Evolutionary conservation across 2,888 invertebrate species (phyloP).

Genomic region (Acrobasis suavella): DNA sequence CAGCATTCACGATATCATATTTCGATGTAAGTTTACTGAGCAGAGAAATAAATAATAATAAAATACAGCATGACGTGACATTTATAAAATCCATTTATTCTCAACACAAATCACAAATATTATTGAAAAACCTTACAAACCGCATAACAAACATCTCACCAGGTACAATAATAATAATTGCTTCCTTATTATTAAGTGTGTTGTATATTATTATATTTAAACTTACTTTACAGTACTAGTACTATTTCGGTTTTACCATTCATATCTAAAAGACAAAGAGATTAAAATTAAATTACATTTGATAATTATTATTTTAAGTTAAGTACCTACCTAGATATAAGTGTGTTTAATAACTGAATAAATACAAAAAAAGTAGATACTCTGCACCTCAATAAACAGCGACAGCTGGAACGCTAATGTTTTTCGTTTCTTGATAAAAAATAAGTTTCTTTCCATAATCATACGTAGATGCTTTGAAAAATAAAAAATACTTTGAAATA

Average conservation of each 20-base stretch:
- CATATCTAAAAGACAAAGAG: not conserved
- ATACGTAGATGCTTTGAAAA: too few relatives aligned
- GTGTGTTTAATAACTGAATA: not conserved
- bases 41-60: not conserved
- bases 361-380: not conserved
- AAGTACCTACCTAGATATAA: not conserved
- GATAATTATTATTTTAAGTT: not conserved
- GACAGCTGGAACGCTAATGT: too few relatives aligned
- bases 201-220: not conserved
- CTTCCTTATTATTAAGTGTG: conserved; percentile 29
- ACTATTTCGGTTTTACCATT: not conserved
- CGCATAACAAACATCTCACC: conserved; percentile 57
- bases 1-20: not conserved
- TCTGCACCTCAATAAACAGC: too few relatives aligned
- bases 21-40: not conserved
- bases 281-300: not conserved
- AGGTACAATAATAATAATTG: conserved; percentile 60
- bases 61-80: conserved; percentile 34
- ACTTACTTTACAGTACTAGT: not conserved
- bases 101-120: conserved; percentile 63
- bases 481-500: too few relatives aligned
- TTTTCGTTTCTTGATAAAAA: too few relatives aligned
- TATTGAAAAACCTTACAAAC: conserved; percentile 67
- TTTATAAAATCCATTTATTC: conserved; percentile 70
- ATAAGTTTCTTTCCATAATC: too few relatives aligned